Base-by-base conservation (phyloP, 2,888 invertebrate genomes). In the Apodemia mormo region DNA sequence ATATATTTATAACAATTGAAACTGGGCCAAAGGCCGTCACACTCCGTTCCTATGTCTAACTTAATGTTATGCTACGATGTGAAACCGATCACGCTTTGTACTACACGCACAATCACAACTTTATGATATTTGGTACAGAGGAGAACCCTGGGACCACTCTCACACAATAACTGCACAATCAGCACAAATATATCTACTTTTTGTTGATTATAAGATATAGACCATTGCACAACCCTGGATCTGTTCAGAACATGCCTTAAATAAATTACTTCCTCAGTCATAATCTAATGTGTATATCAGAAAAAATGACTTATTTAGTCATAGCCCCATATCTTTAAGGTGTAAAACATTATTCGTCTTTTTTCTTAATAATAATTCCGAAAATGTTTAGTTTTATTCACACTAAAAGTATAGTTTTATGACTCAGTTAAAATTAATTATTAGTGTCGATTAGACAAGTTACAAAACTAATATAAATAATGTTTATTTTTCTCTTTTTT, bases 1-100 rank as follows among this genome's bases (percentile, higher is more conserved):
- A 91, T 91, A 89, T 90, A 82, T 84, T 87, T 86, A 87, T 90
- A 92, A 92, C 92, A 92, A 90, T 87, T 83, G 81, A 85, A 86
- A 82, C 76, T 78, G 76, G 79, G 82, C 78, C 61, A 61, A 37
- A 61, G 61, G 61, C 61, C 61, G 61, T 61, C 61, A 61, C 61
- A 61, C 61, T 61, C 61, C 61, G 37, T 37, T 33, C 61, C 61
- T 61, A 61, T 33, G 37, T 61, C 61, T 61, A 61, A 61, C 61
- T 61, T 61, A 61, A 30, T 61, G 61, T 61, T 37, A 61, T 14
- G 33, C 73, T 73, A 75, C 52, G 64, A 71, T 73, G 61, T 61
- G 61, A 61, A 61, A 61, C 61, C 68, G 65, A 68, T 73, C 82
- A 79, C 79, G 75, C 79, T 75, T 76, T 77, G 77, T 77, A 77